Base-by-base conservation (phyloP, 2,888 invertebrate genomes). In the Lingula anatina region DNA sequence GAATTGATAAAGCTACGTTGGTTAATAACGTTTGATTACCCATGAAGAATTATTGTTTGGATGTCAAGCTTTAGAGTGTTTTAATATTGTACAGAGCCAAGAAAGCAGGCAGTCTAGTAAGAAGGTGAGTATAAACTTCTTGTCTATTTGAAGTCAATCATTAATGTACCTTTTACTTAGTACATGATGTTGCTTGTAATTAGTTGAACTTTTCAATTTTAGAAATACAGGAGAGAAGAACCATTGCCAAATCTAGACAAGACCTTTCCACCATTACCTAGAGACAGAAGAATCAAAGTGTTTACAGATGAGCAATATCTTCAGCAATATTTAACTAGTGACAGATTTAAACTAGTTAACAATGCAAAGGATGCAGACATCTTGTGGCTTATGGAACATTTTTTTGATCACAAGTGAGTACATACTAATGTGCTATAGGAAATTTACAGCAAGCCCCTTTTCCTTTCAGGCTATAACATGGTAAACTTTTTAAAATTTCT, bases 301-400 rank as follows among this genome's bases (percentile, higher is more conserved):
- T 93, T 80, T 66, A 83, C 89, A 12, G 84, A 91, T 36, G 63
- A 70, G 41, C 79, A 79, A 49, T 83, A 83, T 54, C 79, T 92
- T 5, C 82, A 82, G 50, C 77, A 85, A 27, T 81, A 86, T 78
- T 78, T 93, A 46, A 88, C 83, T 5, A 82, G 85, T 61, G 75
- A 83, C 0, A 79, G 81, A 49, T 93, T 92, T 79, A 84, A 85
- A 72, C 77, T 92, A 47, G 86, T 87, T 0, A 81, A 86, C 18
- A 78, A 82, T 66, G 82, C 83, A 69, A 79, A 83, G 21, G 83
- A 86, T 28, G 93, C 94, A 1, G 90, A 95, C 76, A 83, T 95
- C 53, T 76, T 93, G 25, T 95, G 93, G 92, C 82, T 85, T 20
- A 83, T 83, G 0, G 80, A 79, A 39, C 90, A 91, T 71, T 92